phyloP scores from a whole-genome alignment of 37 sponge, comb jelly and placozoan genomes.

The Tethya wilhelma region DNA sequence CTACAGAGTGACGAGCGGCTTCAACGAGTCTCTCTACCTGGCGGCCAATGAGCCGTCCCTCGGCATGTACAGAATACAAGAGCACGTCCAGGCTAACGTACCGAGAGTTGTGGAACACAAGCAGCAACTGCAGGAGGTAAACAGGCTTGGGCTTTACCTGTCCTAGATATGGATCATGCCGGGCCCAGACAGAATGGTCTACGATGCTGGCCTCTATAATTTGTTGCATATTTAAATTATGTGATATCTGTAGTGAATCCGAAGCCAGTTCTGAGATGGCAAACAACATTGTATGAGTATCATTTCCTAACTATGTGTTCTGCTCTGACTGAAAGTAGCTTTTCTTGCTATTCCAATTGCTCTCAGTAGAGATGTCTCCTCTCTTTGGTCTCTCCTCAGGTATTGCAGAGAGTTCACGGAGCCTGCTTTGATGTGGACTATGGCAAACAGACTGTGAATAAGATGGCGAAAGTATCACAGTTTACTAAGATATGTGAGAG shows the following conservation, averaged over 20 bases:
- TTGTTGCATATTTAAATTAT: background rate
- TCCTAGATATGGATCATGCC: background rate
- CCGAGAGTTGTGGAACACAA: conserved; percentile 55
- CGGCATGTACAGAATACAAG: conserved; percentile 81
- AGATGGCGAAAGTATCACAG: conserved; percentile 42
- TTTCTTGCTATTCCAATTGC: background rate
- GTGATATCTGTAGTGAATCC: background rate
- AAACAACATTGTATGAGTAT: background rate
- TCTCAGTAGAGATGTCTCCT: background rate
- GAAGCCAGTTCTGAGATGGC: background rate
- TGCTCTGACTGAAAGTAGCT: background rate
- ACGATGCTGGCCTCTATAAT: background rate
- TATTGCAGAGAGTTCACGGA: conserved; percentile 40
- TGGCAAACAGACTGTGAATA: conserved; percentile 39
- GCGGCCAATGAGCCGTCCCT: conserved; percentile 80
- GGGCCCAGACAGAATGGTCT: background rate
- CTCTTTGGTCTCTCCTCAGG: background rate
- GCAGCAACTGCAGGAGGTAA: conserved; percentile 23
- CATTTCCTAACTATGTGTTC: background rate
- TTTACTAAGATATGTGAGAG: conserved; percentile 34
- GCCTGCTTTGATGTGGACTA: conserved; percentile 70
- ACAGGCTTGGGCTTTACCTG: background rate
- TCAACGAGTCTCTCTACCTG: conserved; percentile 46
- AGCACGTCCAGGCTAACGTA: conserved; percentile 50
- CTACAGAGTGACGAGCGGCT: conserved; percentile 22